Evolutionary conservation across 2,113 vertebrate species (phyloP).

Genomic region (Myrmophylax atrothorax): DNA sequence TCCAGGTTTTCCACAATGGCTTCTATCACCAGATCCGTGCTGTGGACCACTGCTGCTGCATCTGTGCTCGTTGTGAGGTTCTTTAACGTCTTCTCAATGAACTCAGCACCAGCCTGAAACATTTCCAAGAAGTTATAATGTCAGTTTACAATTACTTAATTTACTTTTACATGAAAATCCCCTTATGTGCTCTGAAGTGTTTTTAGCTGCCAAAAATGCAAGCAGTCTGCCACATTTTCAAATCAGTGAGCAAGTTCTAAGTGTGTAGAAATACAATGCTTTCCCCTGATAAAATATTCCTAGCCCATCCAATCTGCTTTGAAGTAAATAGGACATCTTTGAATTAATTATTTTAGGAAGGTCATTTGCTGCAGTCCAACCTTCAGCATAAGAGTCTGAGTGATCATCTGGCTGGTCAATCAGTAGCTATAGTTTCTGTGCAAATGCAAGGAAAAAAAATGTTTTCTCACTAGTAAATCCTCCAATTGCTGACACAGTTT

Average conservation of each 20-base stretch:
- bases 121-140: not conserved
- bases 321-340: not conserved
- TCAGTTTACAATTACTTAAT: not conserved
- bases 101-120: conserved; percentile 85
- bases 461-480: not conserved
- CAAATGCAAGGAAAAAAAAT: not conserved
- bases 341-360: not conserved
- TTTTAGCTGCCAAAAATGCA: not conserved
- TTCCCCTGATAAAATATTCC: not conserved
- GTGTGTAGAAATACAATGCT: not conserved
- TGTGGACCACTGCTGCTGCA: conserved; percentile 78
- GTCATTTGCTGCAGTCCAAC: not conserved
- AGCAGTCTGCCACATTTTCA: not conserved
- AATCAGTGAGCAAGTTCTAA: not conserved
- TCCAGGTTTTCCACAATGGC: conserved; percentile 93
- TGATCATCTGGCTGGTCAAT: not conserved
- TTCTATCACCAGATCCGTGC: conserved; percentile 91
- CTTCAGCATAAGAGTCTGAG: not conserved
- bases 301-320: not conserved
- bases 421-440: not conserved
- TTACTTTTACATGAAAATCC: not conserved
- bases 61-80: conserved; percentile 85
- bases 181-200: not conserved
- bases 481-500: not conserved
- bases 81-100: conserved; percentile 84